Evolutionary conservation across 2,113 vertebrate species (phyloP).

Genomic region (Lagopus leucura): DNA sequence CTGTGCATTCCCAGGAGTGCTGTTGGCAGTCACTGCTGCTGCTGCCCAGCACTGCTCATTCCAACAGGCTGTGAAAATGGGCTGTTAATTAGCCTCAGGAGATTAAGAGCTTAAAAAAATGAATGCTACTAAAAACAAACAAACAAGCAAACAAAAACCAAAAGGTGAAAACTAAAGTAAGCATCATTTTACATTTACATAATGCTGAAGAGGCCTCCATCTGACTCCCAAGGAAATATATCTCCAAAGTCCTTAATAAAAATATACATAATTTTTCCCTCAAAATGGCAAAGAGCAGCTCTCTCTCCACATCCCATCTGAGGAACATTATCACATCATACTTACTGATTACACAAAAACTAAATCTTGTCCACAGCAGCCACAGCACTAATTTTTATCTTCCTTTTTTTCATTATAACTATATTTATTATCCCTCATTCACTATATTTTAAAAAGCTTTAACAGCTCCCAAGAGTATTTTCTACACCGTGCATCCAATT

Average conservation of each 20-base stretch:
- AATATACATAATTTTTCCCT: constrained; percentile 46
- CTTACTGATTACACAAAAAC: constrained; percentile 53
- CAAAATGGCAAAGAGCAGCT: constrained; percentile 52
- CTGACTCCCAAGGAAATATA: not conserved
- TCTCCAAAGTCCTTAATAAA: constrained; percentile 23
- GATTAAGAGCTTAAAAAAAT: not conserved
- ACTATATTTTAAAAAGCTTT: constrained; percentile 51
- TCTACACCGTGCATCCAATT: not conserved
- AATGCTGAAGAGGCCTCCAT: not conserved
- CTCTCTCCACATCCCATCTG: constrained; percentile 53
- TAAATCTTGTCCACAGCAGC: constrained; percentile 10
- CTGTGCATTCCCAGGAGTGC: not conserved
- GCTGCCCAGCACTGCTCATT: not conserved
- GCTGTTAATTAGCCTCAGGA: not conserved
- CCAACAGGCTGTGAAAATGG: not conserved
- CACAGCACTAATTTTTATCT: constrained; percentile 53
- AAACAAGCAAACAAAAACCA: not conserved
- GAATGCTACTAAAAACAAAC: not conserved
- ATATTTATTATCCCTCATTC: not conserved
- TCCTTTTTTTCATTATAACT: not conserved
- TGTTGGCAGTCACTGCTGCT: not conserved
- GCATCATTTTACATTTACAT: not conserved
- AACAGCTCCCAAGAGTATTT: not conserved
- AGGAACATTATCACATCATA: constrained; percentile 48
- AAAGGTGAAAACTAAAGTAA: not conserved